Conservation (phyloP, 2,888 invertebrate genomes). For the Acronicta aceris region DNA sequence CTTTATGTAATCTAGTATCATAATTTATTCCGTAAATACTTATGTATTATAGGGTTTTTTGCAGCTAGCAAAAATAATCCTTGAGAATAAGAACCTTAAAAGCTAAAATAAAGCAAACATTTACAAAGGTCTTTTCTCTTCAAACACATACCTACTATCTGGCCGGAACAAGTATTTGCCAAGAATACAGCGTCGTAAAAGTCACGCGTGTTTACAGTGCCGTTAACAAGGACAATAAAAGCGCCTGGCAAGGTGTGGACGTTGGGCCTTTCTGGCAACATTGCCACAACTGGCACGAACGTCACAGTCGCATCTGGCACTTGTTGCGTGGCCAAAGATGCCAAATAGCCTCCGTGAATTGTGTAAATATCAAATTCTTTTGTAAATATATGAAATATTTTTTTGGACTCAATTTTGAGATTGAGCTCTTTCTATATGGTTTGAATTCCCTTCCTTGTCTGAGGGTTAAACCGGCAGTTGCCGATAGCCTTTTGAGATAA, state of each 20-base stretch:
- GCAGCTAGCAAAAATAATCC: conserved; percentile 1
- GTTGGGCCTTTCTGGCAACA: conserved; percentile 47
- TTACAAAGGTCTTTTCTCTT: conserved; percentile 33
- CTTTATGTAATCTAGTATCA: no score
- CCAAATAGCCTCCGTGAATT: conserved; percentile 54
- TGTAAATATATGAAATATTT: conserved; percentile 17
- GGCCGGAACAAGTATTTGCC: conserved; percentile 70
- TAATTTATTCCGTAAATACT: no score
- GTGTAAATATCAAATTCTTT: conserved; percentile 51
- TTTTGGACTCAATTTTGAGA: conserved; percentile 17
- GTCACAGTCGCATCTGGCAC: conserved; percentile 61
- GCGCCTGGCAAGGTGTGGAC: conserved; percentile 56
- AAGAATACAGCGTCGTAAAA: conserved; percentile 72
- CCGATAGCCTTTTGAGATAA: conserved; percentile 8
- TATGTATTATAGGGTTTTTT: background rate
- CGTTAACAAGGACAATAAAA: conserved; percentile 74
- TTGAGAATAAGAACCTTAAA: conserved; percentile 3
- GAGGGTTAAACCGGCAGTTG: conserved; percentile 13
- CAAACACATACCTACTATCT: conserved; percentile 38
- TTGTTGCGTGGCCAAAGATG: conserved; percentile 66
- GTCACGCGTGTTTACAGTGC: conserved; percentile 71
- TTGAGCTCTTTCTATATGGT: conserved; percentile 17
- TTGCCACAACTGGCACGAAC: conserved; percentile 59
- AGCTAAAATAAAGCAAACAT: conserved; percentile 8
- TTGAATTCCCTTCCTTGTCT: conserved; percentile 39